phyloP scores from a whole-genome alignment of 1,140 invertebrate genomes.

The Maconellicoccus hirsutus region DNA sequence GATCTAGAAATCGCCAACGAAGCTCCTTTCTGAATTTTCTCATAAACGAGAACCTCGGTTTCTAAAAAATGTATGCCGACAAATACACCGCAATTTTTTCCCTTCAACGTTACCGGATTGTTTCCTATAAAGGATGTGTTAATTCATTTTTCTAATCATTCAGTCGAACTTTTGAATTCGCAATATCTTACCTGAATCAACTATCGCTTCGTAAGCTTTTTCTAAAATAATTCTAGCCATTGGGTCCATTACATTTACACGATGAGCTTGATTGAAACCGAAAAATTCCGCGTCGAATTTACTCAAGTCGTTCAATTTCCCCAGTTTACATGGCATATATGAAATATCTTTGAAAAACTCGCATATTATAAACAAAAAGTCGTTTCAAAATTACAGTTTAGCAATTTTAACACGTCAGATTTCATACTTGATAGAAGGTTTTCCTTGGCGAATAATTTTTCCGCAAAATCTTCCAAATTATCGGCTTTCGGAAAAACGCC shows the following conservation, averaged over 20 bases:
- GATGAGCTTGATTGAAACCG: constrained; percentile 51
- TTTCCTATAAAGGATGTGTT: constrained; percentile 35
- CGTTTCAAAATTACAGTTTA: neutral
- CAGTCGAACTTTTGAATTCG: neutral
- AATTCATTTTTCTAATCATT: neutral
- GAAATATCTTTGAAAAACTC: neutral
- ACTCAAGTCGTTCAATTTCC: constrained; percentile 27
- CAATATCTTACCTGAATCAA: constrained; percentile 58
- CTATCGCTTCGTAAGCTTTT: constrained; percentile 70
- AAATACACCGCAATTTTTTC: constrained; percentile 66
- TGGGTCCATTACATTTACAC: constrained; percentile 77
- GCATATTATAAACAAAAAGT: neutral
- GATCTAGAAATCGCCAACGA: constrained; percentile 69
- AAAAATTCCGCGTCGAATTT: constrained; percentile 29
- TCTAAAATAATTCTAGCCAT: constrained; percentile 75
- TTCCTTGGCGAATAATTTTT: constrained; percentile 42
- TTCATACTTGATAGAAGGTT: constrained; percentile 28
- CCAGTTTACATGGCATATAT: constrained; percentile 19
- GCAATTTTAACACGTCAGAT: neutral
- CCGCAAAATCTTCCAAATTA: constrained; percentile 45
- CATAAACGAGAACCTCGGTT: constrained; percentile 53
- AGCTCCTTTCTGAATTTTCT: constrained; percentile 43
- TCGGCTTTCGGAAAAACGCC: constrained; percentile 48
- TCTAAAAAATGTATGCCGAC: constrained; percentile 68
- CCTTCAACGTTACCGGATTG: constrained; percentile 46